Conservation (phyloP, 30 jellyfish, hydroid and myxozoan species). For the Clytia hemisphaerica region DNA sequence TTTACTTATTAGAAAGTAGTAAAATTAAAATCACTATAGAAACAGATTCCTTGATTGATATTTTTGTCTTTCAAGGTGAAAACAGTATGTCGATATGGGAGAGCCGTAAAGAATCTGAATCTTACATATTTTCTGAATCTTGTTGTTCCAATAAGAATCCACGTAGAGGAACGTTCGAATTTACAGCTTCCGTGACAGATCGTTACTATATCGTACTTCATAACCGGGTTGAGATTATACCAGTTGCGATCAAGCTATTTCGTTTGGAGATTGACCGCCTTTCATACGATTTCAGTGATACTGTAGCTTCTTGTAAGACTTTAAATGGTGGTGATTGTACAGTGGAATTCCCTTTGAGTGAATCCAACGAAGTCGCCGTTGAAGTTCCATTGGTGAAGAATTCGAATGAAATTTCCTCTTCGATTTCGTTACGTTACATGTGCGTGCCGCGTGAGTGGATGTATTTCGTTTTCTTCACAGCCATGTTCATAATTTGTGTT, state of each 20-base stretch:
- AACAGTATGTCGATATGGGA: constrained; percentile 43
- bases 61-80: constrained; percentile 41
- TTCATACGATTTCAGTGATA: constrained; percentile 31
- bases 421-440: no score
- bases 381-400: constrained; percentile 33
- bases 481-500: no score
- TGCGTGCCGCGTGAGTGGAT: no score
- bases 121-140: constrained; percentile 22
- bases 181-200: constrained; percentile 26
- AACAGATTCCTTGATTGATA: constrained; percentile 27
- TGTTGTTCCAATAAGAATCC: constrained; percentile 35
- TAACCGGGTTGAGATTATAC: constrained; percentile 22
- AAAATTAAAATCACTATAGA: constrained; percentile 11
- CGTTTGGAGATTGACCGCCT: constrained; percentile 31
- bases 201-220: constrained; percentile 30
- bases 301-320: constrained; percentile 39
- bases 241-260: constrained; percentile 14
- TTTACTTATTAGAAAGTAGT: constrained; percentile 33
- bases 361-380: constrained; percentile 33
- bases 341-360: constrained; percentile 29
- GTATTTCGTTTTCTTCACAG: no score
- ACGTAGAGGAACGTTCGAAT: constrained; percentile 25
- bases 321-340: constrained; percentile 13
- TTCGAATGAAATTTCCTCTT: no score
- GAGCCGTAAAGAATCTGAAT: constrained; percentile 44